phyloP scores from a whole-genome alignment of 2,888 invertebrate genomes.

The Agrilus biguttatus region DNA sequence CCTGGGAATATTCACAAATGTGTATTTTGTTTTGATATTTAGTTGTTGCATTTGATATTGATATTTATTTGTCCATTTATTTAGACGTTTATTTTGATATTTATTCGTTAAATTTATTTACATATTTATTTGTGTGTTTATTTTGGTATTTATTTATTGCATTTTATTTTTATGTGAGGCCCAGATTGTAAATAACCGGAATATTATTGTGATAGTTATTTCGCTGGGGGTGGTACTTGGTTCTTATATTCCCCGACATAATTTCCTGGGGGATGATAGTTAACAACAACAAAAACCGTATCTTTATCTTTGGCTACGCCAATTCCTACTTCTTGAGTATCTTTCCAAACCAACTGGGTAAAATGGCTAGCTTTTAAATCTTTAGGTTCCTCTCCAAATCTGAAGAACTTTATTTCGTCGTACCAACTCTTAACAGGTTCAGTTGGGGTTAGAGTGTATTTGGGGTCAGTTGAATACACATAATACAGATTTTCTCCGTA shows the following conservation, averaged over 20 bases:
- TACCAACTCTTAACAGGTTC: constrained; percentile 67
- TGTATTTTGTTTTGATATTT: no score
- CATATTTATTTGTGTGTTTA: no score
- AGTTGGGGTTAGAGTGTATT: constrained; percentile 47
- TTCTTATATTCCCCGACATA: constrained; percentile 54
- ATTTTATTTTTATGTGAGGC: no score
- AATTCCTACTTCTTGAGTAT: constrained; percentile 57
- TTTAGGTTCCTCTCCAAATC: constrained; percentile 52
- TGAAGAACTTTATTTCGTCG: constrained; percentile 54
- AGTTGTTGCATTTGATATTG: no score
- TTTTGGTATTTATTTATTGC: no score
- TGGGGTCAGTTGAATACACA: constrained; percentile 50
- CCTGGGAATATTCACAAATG: no score
- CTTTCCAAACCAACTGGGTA: constrained; percentile 75
- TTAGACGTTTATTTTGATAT: no score
- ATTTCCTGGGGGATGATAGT: constrained; percentile 84
- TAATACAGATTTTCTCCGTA: constrained; percentile 57
- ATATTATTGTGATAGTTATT: constrained; percentile 34
- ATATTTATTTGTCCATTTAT: no score
- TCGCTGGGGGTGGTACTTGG: constrained; percentile 42
- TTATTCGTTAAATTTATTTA: no score
- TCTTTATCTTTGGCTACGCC: constrained; percentile 54
- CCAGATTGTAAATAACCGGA: background rate
- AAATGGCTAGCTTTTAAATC: constrained; percentile 50
- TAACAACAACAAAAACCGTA: constrained; percentile 71